Evolutionary conservation across 2,113 vertebrate species (phyloP).

Genomic region (Osmerus eperlanus): DNA sequence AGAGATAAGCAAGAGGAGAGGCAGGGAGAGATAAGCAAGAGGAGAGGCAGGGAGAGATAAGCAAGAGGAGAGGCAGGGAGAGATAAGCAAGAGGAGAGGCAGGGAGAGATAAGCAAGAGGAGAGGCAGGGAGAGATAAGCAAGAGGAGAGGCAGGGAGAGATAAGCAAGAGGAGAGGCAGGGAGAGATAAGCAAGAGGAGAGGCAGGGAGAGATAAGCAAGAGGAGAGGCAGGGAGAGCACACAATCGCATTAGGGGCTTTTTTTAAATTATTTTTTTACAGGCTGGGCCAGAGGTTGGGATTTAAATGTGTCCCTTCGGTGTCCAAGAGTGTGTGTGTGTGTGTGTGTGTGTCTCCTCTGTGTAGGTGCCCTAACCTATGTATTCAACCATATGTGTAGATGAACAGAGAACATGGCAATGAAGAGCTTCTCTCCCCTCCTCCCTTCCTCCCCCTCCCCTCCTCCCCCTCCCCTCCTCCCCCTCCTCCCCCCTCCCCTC

Average conservation of each 20-base stretch:
- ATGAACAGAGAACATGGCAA: conserved; percentile 17
- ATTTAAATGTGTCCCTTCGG: conserved; percentile 40
- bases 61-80: conserved; percentile 20
- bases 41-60: conserved; percentile 32
- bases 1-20: conserved; percentile 27
- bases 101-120: conserved; percentile 35
- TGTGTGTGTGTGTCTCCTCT: conserved; percentile 8
- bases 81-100: conserved; percentile 19
- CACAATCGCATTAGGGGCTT: conserved; percentile 59
- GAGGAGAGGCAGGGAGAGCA: conserved; percentile 12
- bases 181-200: not conserved
- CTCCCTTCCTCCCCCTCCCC: no score
- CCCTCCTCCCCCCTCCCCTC: no score
- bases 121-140: not conserved
- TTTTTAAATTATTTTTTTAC: conserved; percentile 33
- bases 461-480: no score
- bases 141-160: conserved; percentile 33
- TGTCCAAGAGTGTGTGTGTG: not conserved
- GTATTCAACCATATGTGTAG: not conserved
- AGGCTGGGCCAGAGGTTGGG: conserved; percentile 47
- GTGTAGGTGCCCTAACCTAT: not conserved
- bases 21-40: not conserved
- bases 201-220: conserved; percentile 37
- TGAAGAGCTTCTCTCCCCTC: no score
- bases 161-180: conserved; percentile 23